A percentile compares a stretch with the other conserved stretches of the same genome.
These are phyloP conservation scores for Lamproptera curius DNA, from an alignment of 2,888 invertebrate species.

Conservation along the genomic window DNA sequence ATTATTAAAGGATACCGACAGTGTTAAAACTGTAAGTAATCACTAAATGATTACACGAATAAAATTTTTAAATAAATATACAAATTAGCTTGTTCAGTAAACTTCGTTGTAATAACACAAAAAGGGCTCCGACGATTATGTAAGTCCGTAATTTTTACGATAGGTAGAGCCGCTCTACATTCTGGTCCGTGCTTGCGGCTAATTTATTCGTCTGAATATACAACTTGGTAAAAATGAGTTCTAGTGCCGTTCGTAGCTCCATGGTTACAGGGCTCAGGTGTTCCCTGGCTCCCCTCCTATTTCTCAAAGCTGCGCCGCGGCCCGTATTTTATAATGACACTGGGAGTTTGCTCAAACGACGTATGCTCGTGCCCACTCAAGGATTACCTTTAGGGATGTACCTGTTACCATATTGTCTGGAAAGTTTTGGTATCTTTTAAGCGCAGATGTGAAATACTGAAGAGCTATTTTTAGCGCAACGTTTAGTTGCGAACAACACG, in stretches of 20 bases:
- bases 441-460: conserved; percentile 17
- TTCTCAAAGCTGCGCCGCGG: conserved; percentile 70
- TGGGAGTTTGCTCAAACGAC: conserved; percentile 62
- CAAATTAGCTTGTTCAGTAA: too few species aligned
- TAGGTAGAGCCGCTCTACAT: conserved; percentile 3
- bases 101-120: background rate
- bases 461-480: too few species aligned
- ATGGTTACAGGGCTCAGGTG: conserved; percentile 56
- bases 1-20: too few species aligned
- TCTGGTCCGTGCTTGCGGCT: conserved; percentile 19
- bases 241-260: conserved; percentile 35
- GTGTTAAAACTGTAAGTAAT: too few species aligned
- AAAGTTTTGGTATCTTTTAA: conserved; percentile 29
- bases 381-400: conserved; percentile 55
- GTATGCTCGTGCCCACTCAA: conserved; percentile 67
- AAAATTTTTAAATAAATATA: too few species aligned
- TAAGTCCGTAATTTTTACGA: too few species aligned
- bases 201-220: conserved; percentile 30
- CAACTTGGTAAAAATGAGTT: conserved; percentile 26
- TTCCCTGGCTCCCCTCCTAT: conserved; percentile 55
- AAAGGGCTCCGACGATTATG: too few species aligned
- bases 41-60: too few species aligned
- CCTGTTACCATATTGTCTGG: conserved; percentile 34
- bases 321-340: conserved; percentile 74
- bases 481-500: too few species aligned